Percentiles rank a stretch among this genome's conserved stretches.
phyloP scores from a whole-genome alignment of 2,797 vertebrate genomes.

The Enteromius argenteus region DNA sequence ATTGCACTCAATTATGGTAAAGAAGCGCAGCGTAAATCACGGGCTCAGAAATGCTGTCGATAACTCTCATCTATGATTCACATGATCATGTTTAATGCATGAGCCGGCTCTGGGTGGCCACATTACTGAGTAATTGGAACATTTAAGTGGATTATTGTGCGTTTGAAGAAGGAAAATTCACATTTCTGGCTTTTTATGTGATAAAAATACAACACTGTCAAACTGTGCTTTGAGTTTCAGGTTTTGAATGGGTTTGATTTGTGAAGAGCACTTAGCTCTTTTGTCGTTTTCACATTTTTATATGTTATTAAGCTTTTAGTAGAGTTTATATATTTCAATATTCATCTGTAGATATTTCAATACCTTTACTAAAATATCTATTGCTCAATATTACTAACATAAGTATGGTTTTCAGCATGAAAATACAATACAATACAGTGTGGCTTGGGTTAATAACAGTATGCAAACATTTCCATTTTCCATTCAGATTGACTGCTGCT shows the following conservation, averaged over 20 bases:
- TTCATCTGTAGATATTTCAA: too few relatives aligned
- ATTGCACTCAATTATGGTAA: constrained; percentile 73
- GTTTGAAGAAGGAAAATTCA: background rate
- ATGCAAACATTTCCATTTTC: background rate
- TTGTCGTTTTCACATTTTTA: background rate
- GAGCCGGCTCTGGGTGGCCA: constrained; percentile 45
- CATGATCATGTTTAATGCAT: constrained; percentile 78
- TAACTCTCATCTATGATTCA: constrained; percentile 68
- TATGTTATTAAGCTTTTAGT: background rate
- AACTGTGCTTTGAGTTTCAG: background rate
- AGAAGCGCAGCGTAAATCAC: constrained; percentile 71
- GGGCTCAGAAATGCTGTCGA: constrained; percentile 70
- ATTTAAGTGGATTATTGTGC: constrained; percentile 32
- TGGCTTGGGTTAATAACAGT: background rate
- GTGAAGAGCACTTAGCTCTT: background rate
- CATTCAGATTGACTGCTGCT: background rate
- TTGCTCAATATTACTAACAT: background rate
- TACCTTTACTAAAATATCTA: background rate
- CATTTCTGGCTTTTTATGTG: background rate
- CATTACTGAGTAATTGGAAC: constrained; percentile 65
- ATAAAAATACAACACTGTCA: background rate
- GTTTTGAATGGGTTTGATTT: background rate
- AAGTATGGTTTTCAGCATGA: background rate
- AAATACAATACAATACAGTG: background rate
- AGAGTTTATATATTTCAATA: background rate